These are phyloP conservation scores for Peromyscus leucopus DNA, from an alignment of 2,113 vertebrate genomes.

Conservation along the genomic window DNA sequence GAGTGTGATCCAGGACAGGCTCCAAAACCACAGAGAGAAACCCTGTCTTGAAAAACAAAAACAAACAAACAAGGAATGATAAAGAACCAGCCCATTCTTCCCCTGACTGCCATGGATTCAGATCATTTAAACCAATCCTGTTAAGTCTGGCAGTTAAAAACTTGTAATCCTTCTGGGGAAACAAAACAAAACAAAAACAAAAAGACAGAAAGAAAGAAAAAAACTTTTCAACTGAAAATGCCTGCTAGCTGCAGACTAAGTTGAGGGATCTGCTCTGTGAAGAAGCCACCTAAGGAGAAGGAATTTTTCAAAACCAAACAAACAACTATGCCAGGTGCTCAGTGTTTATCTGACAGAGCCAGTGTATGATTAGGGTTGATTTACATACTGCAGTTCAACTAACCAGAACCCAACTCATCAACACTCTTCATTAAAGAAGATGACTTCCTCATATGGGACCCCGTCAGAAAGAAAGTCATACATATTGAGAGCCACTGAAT, in stretches of 20 bases:
- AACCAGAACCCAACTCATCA: conserved; percentile 81
- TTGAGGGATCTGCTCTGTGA: conserved; percentile 6
- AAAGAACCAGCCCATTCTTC: conserved; percentile 77
- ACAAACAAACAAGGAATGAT: conserved; percentile 73
- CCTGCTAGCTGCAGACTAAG: not conserved
- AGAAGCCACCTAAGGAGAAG: conserved; percentile 42
- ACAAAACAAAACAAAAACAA: not conserved
- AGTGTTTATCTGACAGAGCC: conserved; percentile 70
- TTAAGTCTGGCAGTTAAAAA: conserved; percentile 72
- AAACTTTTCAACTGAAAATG: conserved; percentile 53
- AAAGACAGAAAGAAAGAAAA: not conserved
- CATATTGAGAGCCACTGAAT: conserved; percentile 50
- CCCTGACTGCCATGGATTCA: conserved; percentile 78
- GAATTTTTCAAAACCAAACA: conserved; percentile 71
- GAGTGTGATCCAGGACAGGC: no score
- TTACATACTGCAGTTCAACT: conserved; percentile 84
- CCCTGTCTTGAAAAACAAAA: no score
- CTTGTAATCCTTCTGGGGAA: conserved; percentile 9
- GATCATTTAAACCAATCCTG: conserved; percentile 72
- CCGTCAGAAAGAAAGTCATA: conserved; percentile 47
- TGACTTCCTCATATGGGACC: conserved; percentile 76
- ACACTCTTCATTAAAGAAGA: conserved; percentile 77
- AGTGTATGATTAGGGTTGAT: conserved; percentile 66
- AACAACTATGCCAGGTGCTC: conserved; percentile 71
- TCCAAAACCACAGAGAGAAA: no score